Evolutionary conservation across 2,797 vertebrate species (phyloP), one percentile per base, ranked within the genome.

Genomic region (Anguilla obscura): DNA sequence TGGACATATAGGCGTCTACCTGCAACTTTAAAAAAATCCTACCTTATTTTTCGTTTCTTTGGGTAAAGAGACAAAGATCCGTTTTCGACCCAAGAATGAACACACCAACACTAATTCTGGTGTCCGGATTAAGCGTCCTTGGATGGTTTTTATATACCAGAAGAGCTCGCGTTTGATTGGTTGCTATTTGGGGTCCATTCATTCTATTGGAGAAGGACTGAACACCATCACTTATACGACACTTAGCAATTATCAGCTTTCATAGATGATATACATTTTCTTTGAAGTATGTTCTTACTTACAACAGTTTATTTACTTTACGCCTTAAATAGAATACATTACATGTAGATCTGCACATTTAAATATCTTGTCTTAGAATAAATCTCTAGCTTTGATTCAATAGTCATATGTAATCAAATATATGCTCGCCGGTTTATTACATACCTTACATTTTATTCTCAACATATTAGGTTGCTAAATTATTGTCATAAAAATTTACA

Each of bases 161-260:
- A 9, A 7, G 40, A 91, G 54, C 91, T 58, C 0, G 21, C 66
- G 48, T 86, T 91, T 94, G 87, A 98, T 98, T 99, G 98, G 98
- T 90, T 91, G 93, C 92, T 98, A 98, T 98, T 97, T 97, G 94
- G 96, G 97, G 96, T 96, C 97, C 97, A 98, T 98, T 98, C 97
- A 98, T 97, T 97, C 96, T 93, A 98, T 98, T 98, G 97, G 94
- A 87, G 85, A 79, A 83, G 66, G 88, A 76, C 79, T 86, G 83
- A 88, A 87, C 56, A 63, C 90, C 90, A 87, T 89, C 88, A 85
- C 88, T 87, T 87, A 89, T 63, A 85, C 88, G 84, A 71, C 45
- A 66, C 87, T 60, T 85, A 74, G 89, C 85, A 87, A 85, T 90
- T 88, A 86, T 24, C 48, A 76, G 87, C 88, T 88, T 86, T 58